Percentiles rank a stretch among this genome's conserved stretches.
phyloP scores from a whole-genome alignment of 2,113 vertebrate species.

The Stegostoma tigrinum region DNA sequence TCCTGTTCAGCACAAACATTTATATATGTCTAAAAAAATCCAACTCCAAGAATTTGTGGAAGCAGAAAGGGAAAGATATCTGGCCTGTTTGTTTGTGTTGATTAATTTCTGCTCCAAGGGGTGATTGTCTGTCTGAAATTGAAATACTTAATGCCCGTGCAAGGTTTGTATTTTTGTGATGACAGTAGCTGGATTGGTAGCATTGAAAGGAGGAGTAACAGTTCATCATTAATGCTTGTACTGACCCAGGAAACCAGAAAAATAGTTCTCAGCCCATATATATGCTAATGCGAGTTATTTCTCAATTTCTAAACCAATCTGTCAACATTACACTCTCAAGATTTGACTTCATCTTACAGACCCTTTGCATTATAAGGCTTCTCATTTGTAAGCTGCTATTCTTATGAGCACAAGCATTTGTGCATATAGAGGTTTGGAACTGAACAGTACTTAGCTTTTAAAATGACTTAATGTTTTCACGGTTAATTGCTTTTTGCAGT shows the following conservation, averaged over 20 bases:
- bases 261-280: background rate
- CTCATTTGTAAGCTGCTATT: background rate
- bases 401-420: background rate
- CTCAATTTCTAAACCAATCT: background rate
- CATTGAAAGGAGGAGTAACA: background rate
- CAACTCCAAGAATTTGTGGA: background rate
- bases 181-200: background rate
- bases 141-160: background rate
- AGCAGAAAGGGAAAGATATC: background rate
- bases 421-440: background rate
- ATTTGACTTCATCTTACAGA: background rate
- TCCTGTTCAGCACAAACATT: too few relatives aligned
- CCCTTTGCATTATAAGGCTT: background rate
- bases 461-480: background rate
- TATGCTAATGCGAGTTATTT: background rate
- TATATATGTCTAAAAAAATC: too few relatives aligned
- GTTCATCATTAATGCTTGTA: background rate
- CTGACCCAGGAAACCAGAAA: background rate
- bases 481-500: background rate
- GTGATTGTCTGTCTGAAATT: background rate
- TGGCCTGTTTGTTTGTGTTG: background rate
- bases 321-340: background rate
- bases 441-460: background rate
- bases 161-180: background rate
- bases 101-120: background rate